These are phyloP conservation scores for Leptinotarsa rubiginosa DNA, from an alignment of 2,888 invertebrate species.

Conservation along the genomic window DNA sequence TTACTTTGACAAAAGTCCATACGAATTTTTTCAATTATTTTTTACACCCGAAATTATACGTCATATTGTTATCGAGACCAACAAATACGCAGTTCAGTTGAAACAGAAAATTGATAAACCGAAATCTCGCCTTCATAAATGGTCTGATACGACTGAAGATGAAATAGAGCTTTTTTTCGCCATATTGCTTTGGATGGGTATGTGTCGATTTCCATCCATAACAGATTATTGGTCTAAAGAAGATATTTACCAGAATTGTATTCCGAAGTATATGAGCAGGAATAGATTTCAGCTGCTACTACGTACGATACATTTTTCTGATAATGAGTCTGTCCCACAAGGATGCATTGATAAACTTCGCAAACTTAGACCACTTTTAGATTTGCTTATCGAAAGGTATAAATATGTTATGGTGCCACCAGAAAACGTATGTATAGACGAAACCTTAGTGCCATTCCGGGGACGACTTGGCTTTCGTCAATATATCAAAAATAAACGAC, in stretches of 20 bases:
- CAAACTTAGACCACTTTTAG: conserved; percentile 19
- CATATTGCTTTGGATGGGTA: conserved; percentile 25
- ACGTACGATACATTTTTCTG: conserved; percentile 27
- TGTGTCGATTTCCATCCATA: conserved; percentile 26
- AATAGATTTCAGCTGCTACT: conserved; percentile 25
- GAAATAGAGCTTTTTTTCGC: conserved; percentile 25
- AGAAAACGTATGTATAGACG: conserved; percentile 18
- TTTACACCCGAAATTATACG: conserved; percentile 24
- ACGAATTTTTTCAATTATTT: conserved; percentile 27
- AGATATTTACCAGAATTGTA: conserved; percentile 27
- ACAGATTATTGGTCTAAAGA: conserved; percentile 29
- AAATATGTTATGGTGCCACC: conserved; percentile 22
- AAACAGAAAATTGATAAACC: conserved; percentile 20
- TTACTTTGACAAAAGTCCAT: conserved; percentile 27
- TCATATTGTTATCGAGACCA: conserved; percentile 19
- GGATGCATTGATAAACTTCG: conserved; percentile 25
- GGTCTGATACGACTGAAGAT: not conserved
- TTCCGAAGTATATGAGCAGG: conserved; percentile 24
- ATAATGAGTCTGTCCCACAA: conserved; percentile 21
- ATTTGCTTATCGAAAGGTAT: conserved; percentile 18
- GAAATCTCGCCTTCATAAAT: conserved; percentile 25
- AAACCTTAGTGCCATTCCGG: conserved; percentile 21
- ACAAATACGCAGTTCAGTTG: conserved; percentile 9
- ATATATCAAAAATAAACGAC: conserved; percentile 25
- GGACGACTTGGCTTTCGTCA: not conserved